Percentiles rank a stretch among this genome's conserved stretches.
phyloP scores from a whole-genome alignment of 92 coral and sea anemone species.

The Heliopora coerulea region DNA sequence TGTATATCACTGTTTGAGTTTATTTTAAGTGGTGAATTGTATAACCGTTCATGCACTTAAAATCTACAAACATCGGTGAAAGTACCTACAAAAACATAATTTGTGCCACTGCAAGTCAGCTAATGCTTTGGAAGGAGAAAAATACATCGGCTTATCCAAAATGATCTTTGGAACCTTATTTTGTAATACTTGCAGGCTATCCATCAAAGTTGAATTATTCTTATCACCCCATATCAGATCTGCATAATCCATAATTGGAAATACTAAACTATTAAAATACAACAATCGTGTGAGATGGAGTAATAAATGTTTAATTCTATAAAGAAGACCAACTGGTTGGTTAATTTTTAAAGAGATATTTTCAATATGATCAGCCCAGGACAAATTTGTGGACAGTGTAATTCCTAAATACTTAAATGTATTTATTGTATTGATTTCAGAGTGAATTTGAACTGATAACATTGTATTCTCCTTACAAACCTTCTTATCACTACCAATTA shows the following conservation, averaged over 20 bases:
- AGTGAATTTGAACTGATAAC: conserved; percentile 7
- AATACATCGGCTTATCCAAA: conserved; percentile 12
- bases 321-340: conserved; percentile 31
- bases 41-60: neutral
- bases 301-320: conserved; percentile 26
- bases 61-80: neutral
- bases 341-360: neutral
- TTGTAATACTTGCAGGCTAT: conserved; percentile 22
- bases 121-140: conserved; percentile 1
- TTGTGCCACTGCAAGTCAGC: neutral
- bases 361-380: conserved; percentile 22
- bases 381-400: conserved; percentile 13
- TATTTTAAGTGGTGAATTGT: too few species aligned
- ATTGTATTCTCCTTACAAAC: neutral
- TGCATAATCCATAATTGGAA: too few species aligned
- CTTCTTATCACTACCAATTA: conserved; percentile 22
- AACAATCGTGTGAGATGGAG: conserved; percentile 39
- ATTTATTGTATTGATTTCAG: neutral
- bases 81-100: neutral
- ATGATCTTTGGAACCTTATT: conserved; percentile 15
- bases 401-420: conserved; percentile 32
- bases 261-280: conserved; percentile 26
- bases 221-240: neutral
- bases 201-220: conserved; percentile 20
- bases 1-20: neutral